Percentiles rank a stretch among this genome's conserved stretches.
phyloP scores from a whole-genome alignment of 1,140 invertebrate genomes.

The Drosophila punjabiensis region DNA sequence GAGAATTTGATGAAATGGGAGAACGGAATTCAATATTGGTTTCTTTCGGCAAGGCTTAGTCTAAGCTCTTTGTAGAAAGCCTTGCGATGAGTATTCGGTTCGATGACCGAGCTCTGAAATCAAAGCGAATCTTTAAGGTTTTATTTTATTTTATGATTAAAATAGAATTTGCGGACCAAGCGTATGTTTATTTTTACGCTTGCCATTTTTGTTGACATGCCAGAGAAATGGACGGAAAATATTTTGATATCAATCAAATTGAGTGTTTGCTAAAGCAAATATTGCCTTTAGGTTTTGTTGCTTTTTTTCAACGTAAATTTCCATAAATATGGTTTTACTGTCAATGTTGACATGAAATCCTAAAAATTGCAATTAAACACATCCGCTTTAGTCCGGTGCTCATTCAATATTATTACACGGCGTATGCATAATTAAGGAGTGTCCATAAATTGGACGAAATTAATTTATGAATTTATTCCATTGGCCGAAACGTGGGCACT shows the following conservation, averaged over 20 bases:
- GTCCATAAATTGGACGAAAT: constrained; percentile 17
- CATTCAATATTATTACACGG: constrained; percentile 6
- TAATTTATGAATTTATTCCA: constrained; percentile 44
- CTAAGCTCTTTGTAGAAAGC: constrained; percentile 20
- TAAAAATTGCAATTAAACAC: constrained; percentile 27
- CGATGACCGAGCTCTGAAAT: constrained; percentile 50
- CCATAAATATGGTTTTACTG: constrained; percentile 1
- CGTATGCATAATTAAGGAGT: constrained; percentile 32
- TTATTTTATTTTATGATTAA: constrained; percentile 21
- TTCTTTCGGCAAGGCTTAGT: constrained; percentile 36
- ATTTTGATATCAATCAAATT: constrained; percentile 48
- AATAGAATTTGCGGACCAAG: constrained; percentile 13
- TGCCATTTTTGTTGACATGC: constrained; percentile 18
- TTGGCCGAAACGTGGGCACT: constrained; percentile 26
- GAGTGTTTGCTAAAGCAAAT: constrained; percentile 22
- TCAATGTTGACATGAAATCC: constrained; percentile 6
- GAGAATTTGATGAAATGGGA: constrained; percentile 66
- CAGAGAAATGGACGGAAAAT: constrained; percentile 6
- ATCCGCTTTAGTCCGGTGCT: constrained; percentile 10
- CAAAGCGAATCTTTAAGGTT: constrained; percentile 33
- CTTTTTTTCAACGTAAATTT: not conserved
- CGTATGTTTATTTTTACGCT: constrained; percentile 38
- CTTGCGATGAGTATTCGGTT: constrained; percentile 48
- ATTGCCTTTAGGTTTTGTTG: constrained; percentile 17
- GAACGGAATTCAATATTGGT: constrained; percentile 45